Evolutionary conservation across 2,888 invertebrate genomes (phyloP), one percentile per base, ranked within the genome.

Genomic region (Drosophila pseudotalamancana): DNA sequence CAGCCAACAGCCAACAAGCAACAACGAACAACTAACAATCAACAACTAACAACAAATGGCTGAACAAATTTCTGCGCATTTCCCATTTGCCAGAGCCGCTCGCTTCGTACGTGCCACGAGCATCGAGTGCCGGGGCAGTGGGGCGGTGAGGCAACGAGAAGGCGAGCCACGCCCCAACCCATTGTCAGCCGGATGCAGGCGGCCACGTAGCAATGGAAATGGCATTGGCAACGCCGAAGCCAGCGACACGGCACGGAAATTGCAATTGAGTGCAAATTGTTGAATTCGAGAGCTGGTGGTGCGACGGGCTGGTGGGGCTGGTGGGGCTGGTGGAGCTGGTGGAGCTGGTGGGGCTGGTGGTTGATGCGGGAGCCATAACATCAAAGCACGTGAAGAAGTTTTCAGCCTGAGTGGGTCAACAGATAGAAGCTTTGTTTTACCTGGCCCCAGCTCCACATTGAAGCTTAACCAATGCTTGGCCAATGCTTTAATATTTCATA

Each of bases 211-310:
- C 83, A 77, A 74, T 71, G 72, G 61, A 66, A 71, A 76, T 70
- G 73, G 70, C 56, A 76, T 59, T 57, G 76, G 66, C 76, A 73
- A 57, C 43, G 48, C 49, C 25, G 50, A 19, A 35, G 23, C 61
- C 51, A 54, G 43, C 46, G 51, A 70, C 60, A 69, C 51, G 56
- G 54, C 73, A 80, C 84, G 80, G 84, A 80, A 83, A 80, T 83
- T 80, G 81, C 80, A 80, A 80, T 80, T 80, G 84, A 80, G 80
- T 80, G 80, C 75, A 80, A 80, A 80, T 83, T 83, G 84, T 69
- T 56, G 61, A 48, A 29, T 42, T 19, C 45, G 29, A 31, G 11
- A 19, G 34, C 18, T 42, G 29, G 61, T 11, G 29, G 3, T 39
- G 25, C 34, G 12, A 12, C 31, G 12, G 12, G 31, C 31, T 18